Base-by-base conservation (phyloP, 30 jellyfish, hydroid and myxozoan species). In the Aurelia sp. region DNA sequence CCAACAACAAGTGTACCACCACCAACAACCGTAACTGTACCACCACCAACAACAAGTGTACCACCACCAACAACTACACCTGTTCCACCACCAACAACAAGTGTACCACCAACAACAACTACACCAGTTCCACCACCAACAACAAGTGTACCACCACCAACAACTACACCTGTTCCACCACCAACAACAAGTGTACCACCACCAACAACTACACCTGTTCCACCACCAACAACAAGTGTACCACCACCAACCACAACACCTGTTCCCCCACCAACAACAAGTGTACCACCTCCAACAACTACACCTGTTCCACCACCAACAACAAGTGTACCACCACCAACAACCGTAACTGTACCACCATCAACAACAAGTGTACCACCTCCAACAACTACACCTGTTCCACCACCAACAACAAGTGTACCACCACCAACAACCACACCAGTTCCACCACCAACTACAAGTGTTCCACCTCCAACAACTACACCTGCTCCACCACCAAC, bases 171-270 rank as follows among this genome's bases (percentile, higher is more conserved):
- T 1, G 48, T 38, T 0, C 48, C 48, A 38, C 48, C 48, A 38
- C 48, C 48, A 38, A 38, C 48, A 38, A 38, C 48, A 38, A 38
- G 48, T 38, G 48, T 58, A 4, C 80, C 91, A 33, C 27, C 83
- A 35, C 58, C 76, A 35, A 13, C 76, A n/a, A 59, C 69, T 1
- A 60, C 90, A 22, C 64, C 91, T 0, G 41, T 82, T 48, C 57
- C 86, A 1, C 87, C 91, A 0, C 74, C 86, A 40, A 17, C 84
- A 38, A 82, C 87, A 44, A 38, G 75, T 13, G 38, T 82, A 8
- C 73, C 84, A 13, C 74, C 91, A 7, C 41, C 60, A 35, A 59
- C 87, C 3, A 22, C 91, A 24, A 40, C 48, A 19, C 17, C 91
- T 13, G 59, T 80, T 5, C 53, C 66, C 11, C 80, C 71, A 13